Evolutionary conservation across 2,888 invertebrate species (phyloP), one percentile per base, ranked within the genome.

Genomic region (Bibio marci): DNA sequence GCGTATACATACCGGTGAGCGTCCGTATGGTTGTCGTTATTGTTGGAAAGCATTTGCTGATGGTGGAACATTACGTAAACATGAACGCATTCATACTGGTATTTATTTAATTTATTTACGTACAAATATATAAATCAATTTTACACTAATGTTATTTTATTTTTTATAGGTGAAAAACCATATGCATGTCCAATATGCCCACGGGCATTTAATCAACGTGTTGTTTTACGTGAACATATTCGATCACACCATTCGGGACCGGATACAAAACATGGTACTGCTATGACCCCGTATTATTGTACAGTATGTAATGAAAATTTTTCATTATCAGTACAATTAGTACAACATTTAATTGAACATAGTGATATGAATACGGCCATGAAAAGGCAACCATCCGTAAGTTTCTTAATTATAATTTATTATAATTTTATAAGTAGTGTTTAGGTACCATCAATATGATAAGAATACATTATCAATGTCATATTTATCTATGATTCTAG

Each of bases 21-120:
- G 83, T 30, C 86, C 85, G 0, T 86, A 86, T 51, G 82, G 80
- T 1, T 86, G 86, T 53, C 70, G 80, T 10, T 86, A 78, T 59
- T 86, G 86, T 54, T 83, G 83, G 83, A 86, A 86, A 55, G 85
- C 85, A 0, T 86, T 86, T 55, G 86, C 86, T 0, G 86, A 86
- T 56, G 86, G 86, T 30, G 86, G 86, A 18, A 86, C 86, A 2
- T 57, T 86, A 33, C 64, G 86, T 26, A 86, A 86, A 53, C 86
- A 86, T 54, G 86, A 86, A 53, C 66, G 86, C 10, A 86, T 86
- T 49, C 86, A 86, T 50, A 86, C 86, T 0, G 82, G 73, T 66
- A 45, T 26, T 37, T 15, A 18, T 37, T 28, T 31, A 7, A 22
- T 31, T 35, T 30, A 4, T 30, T 13, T 30, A 4, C 14, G 30